These are phyloP conservation scores for Psylliodes chrysocephalus DNA, from an alignment of 2,888 invertebrate genomes.

Conservation along the genomic window DNA sequence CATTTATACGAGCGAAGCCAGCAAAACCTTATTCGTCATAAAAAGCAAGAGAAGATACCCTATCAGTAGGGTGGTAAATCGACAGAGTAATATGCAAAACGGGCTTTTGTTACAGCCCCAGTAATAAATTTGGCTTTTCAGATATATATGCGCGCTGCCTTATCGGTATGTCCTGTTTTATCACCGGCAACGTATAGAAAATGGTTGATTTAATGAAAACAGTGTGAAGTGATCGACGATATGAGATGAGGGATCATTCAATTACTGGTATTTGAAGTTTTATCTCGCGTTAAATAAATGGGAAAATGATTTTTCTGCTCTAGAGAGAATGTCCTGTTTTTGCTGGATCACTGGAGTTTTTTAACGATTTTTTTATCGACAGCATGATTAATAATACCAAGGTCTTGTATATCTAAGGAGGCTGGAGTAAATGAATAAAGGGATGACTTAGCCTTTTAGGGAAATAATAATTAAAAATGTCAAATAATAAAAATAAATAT, in stretches of 20 bases:
- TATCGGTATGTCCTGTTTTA: conserved; percentile 35
- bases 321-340: neutral
- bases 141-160: conserved; percentile 30
- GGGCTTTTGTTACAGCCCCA: conserved; percentile 59
- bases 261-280: conserved; percentile 19
- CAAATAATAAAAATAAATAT: too few species aligned
- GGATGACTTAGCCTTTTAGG: too few species aligned
- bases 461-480: too few species aligned
- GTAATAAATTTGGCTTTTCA: conserved; percentile 58
- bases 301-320: conserved; percentile 17
- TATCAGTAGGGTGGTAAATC: conserved; percentile 43
- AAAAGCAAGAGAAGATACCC: conserved; percentile 42
- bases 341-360: neutral
- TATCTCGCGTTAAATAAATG: conserved; percentile 19
- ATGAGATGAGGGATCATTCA: conserved; percentile 28
- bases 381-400: too few species aligned
- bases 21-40: conserved; percentile 45
- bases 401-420: too few species aligned
- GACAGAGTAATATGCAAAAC: conserved; percentile 59
- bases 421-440: too few species aligned
- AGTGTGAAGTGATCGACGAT: conserved; percentile 25
- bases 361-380: too few species aligned
- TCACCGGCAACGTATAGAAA: conserved; percentile 27
- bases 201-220: conserved; percentile 33
- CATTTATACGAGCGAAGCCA: conserved; percentile 37